phyloP scores from a whole-genome alignment of 2,113 vertebrate genomes.

The Thamnophis sirtalis region DNA sequence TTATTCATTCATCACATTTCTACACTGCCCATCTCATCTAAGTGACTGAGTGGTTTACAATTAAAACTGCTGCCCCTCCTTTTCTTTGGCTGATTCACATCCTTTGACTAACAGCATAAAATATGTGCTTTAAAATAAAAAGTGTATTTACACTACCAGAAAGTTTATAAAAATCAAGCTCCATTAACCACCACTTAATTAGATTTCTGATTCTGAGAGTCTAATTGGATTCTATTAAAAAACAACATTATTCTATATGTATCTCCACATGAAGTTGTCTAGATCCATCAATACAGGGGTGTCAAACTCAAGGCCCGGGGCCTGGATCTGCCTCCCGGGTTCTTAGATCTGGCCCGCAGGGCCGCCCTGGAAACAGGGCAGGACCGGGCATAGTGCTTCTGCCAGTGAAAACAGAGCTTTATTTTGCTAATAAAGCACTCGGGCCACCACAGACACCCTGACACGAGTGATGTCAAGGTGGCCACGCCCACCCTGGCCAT shows the following conservation, averaged over 20 bases:
- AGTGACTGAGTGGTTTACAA: background rate
- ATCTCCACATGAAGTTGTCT: accelerated
- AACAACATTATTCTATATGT: background rate
- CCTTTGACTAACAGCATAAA: background rate
- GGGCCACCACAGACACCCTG: no score
- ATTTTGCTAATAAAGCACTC: no score
- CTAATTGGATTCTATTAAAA: background rate
- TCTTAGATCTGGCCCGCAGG: no score
- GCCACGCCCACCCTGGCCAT: no score
- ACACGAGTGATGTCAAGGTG: no score
- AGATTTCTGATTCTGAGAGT: background rate
- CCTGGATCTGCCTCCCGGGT: no score
- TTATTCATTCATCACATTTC: background rate
- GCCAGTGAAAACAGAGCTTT: no score
- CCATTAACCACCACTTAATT: background rate
- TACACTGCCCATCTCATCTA: background rate
- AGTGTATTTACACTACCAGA: background rate
- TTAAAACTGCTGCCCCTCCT: background rate
- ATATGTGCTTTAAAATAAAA: background rate
- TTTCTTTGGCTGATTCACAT: background rate
- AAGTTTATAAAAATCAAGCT: background rate
- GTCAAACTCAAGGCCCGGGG: no score
- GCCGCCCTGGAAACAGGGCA: no score
- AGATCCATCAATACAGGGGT: background rate
- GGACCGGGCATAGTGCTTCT: no score